phyloP scores from a whole-genome alignment of 2,888 invertebrate species.

The Rhagium mordax region DNA sequence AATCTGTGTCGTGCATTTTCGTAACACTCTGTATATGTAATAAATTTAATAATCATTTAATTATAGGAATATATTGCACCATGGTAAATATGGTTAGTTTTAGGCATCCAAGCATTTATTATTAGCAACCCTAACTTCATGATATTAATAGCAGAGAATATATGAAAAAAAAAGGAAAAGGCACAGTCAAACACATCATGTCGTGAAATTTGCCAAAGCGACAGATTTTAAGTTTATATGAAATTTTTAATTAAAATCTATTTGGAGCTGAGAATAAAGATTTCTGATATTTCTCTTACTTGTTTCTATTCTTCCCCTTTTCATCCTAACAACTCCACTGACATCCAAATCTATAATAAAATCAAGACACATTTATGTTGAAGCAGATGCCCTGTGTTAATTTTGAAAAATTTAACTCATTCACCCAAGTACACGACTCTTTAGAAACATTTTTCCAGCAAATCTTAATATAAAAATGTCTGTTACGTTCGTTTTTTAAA shows the following conservation, averaged over 20 bases:
- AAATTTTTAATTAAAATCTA: background rate
- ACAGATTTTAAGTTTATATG: background rate
- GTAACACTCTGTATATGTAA: too few relatives aligned
- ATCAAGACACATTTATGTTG: background rate
- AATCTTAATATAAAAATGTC: background rate
- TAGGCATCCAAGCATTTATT: background rate
- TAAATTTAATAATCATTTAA: too few relatives aligned
- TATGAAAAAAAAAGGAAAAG: background rate
- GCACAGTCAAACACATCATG: background rate
- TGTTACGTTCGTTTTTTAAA: background rate
- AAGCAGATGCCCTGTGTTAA: background rate
- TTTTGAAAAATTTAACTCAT: background rate
- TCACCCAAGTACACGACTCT: background rate
- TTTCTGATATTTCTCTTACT: background rate
- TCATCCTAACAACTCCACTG: background rate
- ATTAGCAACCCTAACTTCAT: background rate
- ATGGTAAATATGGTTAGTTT: too few relatives aligned
- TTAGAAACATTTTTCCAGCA: background rate
- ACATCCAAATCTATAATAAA: background rate
- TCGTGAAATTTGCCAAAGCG: background rate
- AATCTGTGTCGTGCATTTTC: too few relatives aligned
- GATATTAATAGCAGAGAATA: background rate
- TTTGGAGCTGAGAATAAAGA: background rate
- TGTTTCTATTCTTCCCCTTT: conserved; percentile 12
- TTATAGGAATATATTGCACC: too few relatives aligned